Base-by-base conservation (phyloP, 2,797 vertebrate species). In the Gouania willdenowi region DNA sequence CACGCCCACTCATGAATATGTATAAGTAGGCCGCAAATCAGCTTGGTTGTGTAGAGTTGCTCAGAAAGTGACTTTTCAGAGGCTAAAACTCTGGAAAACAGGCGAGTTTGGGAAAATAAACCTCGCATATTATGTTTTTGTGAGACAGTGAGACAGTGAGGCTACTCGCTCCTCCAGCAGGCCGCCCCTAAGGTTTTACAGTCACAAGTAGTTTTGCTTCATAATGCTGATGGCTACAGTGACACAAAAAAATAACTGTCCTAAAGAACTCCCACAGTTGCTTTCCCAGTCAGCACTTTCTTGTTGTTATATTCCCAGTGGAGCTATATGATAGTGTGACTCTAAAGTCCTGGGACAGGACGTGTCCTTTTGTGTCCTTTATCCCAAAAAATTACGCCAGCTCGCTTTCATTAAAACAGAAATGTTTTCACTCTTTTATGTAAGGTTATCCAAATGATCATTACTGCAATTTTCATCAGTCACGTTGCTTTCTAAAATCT, bases 401-500 rank as follows among this genome's bases (percentile, higher is more conserved):
- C 41, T 38, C 58, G 43, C 51, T 40, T 53, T 41, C 25, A 63
- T 36, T 38, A 62, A 61, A 28, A 42, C 18, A 44, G 11, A 33
- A 38, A 51, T 12, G 22, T 41, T 25, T 29, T 27, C 16, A 19
- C 13, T 29, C 18, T 22, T 40, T 37, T 33, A 22, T 29, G 5
- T 26, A 2, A 40, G 31, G 29, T 29, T 28, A 34, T 51, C 20
- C 27, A 48, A 58, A 51, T 40, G 2, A 62, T 54, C 26, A 30
- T 19, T 17, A 12, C 40, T 32, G 37, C 21, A 33, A 27, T 46
- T 64, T 33, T 32, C 9, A 41, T 26, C 20, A 29, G 14, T 72
- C 30, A 46, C 28, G 4, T 37, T 44, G 38, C 31, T 56, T 63
- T 75, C 29, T 24, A 51, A 67, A 63, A 45, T 52, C 39, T 75